Conservation (phyloP, 2,888 invertebrate species). For the Leptura quadrifasciata region DNA sequence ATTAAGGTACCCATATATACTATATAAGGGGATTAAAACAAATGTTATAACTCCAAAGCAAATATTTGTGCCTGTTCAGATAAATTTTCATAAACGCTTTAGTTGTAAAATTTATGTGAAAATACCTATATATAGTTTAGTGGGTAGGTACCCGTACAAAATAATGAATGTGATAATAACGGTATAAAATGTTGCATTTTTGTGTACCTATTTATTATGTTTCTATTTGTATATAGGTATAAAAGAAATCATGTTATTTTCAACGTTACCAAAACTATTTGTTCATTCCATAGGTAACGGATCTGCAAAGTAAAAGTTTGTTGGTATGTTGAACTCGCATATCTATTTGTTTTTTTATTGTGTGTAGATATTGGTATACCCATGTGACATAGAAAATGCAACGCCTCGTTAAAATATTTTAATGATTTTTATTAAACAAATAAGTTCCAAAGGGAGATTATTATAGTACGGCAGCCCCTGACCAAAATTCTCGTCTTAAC, state of each 20-base stretch:
- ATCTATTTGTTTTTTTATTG: not conserved
- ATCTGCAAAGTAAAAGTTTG: not conserved
- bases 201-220: no score
- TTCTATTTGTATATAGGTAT: not conserved
- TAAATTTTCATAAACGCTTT: constrained; percentile 1
- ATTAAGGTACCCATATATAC: not conserved
- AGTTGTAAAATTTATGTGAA: not conserved
- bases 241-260: not conserved
- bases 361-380: no score
- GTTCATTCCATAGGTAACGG: not conserved
- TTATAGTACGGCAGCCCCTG: no score
- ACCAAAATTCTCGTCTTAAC: no score
- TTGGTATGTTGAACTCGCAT: not conserved
- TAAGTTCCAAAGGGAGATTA: no score
- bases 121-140: not conserved
- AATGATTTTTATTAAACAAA: no score
- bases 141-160: not conserved
- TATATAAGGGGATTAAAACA: not conserved
- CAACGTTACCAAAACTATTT: not conserved
- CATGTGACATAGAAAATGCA: no score
- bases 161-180: not conserved
- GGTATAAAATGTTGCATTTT: no score
- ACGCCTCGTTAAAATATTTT: no score
- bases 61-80: not conserved
- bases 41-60: not conserved